Conservation (phyloP, 2,797 vertebrate species). For the Naso thynnoides region DNA sequence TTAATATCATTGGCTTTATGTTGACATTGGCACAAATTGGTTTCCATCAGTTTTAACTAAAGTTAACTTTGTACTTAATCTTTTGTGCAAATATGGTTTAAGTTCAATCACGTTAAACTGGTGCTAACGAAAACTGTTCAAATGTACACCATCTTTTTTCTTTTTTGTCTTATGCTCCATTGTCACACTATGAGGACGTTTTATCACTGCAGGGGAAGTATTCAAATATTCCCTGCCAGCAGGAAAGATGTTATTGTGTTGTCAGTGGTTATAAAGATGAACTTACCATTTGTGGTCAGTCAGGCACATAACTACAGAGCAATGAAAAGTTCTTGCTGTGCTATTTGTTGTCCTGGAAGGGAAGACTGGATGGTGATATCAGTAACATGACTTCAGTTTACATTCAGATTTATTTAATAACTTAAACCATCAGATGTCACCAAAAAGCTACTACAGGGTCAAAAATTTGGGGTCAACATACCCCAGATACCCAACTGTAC, state of each 20-base stretch:
- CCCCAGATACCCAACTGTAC: too few relatives aligned
- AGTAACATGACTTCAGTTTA: constrained; percentile 6
- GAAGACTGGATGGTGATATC: not conserved
- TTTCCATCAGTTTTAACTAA: too few relatives aligned
- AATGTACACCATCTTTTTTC: not conserved
- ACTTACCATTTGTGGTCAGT: not conserved
- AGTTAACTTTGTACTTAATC: too few relatives aligned
- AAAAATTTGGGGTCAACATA: not conserved
- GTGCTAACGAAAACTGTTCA: not conserved
- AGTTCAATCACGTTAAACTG: not conserved
- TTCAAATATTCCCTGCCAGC: constrained; percentile 8
- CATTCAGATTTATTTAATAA: constrained; percentile 9
- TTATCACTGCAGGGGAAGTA: constrained; percentile 12
- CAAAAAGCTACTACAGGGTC: not conserved
- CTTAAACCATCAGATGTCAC: not conserved
- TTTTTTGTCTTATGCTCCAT: not conserved
- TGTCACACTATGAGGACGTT: not conserved
- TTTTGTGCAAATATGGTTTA: not conserved
- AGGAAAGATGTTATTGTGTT: not conserved
- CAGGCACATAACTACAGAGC: not conserved
- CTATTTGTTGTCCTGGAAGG: not conserved
- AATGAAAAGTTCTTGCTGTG: not conserved
- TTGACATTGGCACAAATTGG: too few relatives aligned
- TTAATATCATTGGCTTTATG: too few relatives aligned
- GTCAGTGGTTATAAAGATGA: not conserved